Conservation (phyloP, 2,113 vertebrate species). For the Dicrurus megarhynchus region DNA sequence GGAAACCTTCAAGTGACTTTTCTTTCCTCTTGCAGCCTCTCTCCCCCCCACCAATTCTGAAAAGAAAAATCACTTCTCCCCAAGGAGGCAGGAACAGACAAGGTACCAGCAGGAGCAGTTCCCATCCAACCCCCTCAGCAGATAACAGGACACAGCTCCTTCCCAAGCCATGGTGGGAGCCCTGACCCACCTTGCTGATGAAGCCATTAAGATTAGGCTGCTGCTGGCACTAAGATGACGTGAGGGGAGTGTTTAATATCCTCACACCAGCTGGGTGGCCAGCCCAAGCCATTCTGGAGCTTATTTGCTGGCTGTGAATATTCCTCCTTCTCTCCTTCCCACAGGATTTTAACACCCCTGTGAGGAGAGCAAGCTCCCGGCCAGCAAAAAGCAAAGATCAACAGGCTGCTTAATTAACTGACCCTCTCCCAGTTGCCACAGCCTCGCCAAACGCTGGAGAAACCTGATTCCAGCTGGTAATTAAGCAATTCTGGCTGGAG, state of each 20-base stretch:
- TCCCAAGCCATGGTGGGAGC: neutral
- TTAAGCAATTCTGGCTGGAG: neutral
- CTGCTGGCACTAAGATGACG: neutral
- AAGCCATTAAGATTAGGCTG: neutral
- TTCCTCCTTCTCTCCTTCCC: neutral
- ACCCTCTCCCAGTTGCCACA: neutral
- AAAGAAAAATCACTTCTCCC: neutral
- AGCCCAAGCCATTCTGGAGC: neutral
- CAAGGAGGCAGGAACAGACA: neutral
- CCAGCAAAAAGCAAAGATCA: neutral
- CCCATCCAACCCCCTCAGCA: neutral
- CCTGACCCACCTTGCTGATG: neutral
- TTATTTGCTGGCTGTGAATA: neutral
- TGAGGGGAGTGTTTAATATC: neutral
- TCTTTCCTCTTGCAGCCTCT: neutral
- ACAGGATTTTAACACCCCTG: conserved; percentile 4
- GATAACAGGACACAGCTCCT: neutral
- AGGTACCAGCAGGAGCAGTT: neutral
- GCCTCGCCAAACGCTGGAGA: neutral
- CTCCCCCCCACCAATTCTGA: neutral
- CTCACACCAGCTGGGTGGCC: conserved; percentile 23
- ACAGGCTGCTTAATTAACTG: conserved; percentile 4
- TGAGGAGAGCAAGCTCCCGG: neutral
- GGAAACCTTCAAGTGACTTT: neutral
- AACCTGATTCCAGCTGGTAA: neutral